Conservation (phyloP, 2,797 vertebrate genomes). For the Bradypus variegatus region DNA sequence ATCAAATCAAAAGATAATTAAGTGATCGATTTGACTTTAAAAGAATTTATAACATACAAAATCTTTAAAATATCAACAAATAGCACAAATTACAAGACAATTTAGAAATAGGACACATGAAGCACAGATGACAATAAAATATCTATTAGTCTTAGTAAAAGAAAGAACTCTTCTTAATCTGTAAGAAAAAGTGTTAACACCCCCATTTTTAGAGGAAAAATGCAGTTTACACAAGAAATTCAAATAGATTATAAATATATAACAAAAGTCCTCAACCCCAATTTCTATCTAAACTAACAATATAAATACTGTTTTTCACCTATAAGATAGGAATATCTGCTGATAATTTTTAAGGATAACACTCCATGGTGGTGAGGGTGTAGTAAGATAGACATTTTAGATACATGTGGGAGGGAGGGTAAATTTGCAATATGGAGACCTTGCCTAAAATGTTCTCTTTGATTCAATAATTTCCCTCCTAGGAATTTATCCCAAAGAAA, state of each 20-base stretch:
- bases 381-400: neutral
- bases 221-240: neutral
- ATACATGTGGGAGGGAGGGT: neutral
- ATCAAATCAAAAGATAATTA: neutral
- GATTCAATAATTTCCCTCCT: neutral
- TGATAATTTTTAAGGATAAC: neutral
- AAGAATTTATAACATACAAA: neutral
- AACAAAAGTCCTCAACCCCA: neutral
- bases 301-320: neutral
- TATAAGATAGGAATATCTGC: neutral
- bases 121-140: neutral
- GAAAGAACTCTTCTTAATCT: neutral
- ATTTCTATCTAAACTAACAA: neutral
- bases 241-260: neutral
- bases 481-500: neutral
- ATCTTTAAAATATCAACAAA: constrained; percentile 10
- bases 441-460: neutral
- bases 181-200: neutral
- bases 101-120: neutral
- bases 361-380: neutral
- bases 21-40: neutral
- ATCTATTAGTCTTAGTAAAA: neutral
- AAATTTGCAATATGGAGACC: neutral
- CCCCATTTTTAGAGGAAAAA: neutral
- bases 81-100: neutral